Evolutionary conservation across 2,888 invertebrate species (phyloP), one percentile per base, ranked within the genome.

Genomic region (Folsomia manolachei): DNA sequence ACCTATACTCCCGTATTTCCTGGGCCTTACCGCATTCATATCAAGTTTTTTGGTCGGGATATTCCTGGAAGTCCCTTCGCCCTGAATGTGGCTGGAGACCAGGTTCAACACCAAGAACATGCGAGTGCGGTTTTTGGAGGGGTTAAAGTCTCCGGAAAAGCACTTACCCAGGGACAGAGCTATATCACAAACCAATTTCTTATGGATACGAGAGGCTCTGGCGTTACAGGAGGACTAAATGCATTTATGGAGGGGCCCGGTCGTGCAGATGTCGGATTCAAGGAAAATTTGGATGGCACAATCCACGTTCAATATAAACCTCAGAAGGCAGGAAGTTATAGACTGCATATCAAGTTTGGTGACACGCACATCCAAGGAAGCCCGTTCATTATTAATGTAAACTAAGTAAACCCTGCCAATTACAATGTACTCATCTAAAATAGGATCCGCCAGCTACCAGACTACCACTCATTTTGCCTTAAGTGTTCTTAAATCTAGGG

Each of bases 261-360:
- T 23, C 68, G 76, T 64, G 78, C 78, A 9, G 79, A 80, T 68
- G 80, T 80, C 23, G 80, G 80, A 39, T 80, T 80, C 70, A 80
- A 80, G 69, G 80, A 79, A 69, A 78, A 74, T 67, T 61, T 39
- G 14, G 39, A 39, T 14, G 39, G 14, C 18, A 65, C n/a, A 21
- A 74, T 80, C 51, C 78, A 79, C 53, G 79, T 79, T 27, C 80
- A 80, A 39, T 80, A 80, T 67, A 80, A 80, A 64, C 80, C 80
- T 2, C 71, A 70, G 2, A 73, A 75, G 64, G 67, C 72, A 14
- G 80, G 80, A 11, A 65, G 75, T 21, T 80, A 80, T 70, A 76
- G 73, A 68, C 65, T 80, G n/a, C 77, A 80, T 69, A 19, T 80
- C n/a, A 75, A 78, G 69, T 80, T 78, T 56, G 80, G 80, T 18